Evolutionary conservation across 2,113 vertebrate genomes (phyloP).

Genomic region (Tylochromis polylepis): DNA sequence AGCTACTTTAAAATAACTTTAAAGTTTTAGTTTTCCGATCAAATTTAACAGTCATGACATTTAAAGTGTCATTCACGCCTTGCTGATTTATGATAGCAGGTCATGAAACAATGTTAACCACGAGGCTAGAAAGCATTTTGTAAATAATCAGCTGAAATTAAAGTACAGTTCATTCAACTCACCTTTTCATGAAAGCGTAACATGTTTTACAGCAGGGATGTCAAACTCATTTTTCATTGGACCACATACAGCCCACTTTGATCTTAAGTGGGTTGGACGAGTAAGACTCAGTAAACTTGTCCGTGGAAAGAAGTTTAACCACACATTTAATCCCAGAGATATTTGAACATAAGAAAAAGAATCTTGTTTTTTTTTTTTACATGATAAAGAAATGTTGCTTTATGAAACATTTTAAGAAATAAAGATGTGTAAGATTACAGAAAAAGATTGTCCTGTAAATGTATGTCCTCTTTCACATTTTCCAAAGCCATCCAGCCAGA

Average conservation of each 20-base stretch:
- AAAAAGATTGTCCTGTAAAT: neutral
- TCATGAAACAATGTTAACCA: neutral
- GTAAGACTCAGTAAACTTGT: neutral
- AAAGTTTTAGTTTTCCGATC: neutral
- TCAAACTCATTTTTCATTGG: neutral
- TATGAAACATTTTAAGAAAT: no score
- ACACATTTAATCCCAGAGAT: no score
- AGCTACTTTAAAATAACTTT: neutral
- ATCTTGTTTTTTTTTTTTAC: no score
- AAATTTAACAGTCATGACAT: neutral
- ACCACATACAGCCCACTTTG: neutral
- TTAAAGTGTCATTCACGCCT: rapidly evolving
- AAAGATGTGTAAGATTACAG: no score
- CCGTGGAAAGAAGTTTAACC: neutral
- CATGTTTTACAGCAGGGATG: neutral
- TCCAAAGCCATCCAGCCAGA: neutral
- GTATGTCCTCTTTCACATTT: neutral
- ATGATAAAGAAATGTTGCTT: no score
- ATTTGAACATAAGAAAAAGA: no score
- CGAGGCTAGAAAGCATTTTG: neutral
- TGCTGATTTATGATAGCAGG: neutral
- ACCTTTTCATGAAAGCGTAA: neutral
- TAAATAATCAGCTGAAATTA: neutral
- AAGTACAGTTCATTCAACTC: neutral
- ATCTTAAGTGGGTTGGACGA: neutral